These are phyloP conservation scores for Calonectris borealis DNA, from an alignment of 2,113 vertebrate species.

Conservation along the genomic window DNA sequence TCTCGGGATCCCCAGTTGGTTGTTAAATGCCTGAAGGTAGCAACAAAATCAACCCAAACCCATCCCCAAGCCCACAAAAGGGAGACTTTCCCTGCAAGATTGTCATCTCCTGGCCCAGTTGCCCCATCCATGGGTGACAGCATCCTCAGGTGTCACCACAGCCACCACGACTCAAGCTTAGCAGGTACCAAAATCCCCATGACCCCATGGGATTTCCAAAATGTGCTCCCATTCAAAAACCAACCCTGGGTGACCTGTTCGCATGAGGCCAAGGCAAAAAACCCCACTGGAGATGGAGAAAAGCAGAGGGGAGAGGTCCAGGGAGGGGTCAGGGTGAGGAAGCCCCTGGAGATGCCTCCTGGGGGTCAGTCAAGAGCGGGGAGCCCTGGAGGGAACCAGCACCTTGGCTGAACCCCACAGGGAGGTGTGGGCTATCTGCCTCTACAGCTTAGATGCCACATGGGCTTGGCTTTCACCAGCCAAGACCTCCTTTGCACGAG, in stretches of 20 bases:
- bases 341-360: background rate
- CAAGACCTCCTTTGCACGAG: background rate
- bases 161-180: background rate
- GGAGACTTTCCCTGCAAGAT: background rate
- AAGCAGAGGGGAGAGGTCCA: background rate
- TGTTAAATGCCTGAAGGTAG: background rate
- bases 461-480: background rate
- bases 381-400: fast-evolving
- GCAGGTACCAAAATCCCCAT: background rate
- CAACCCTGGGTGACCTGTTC: fast-evolving
- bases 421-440: background rate
- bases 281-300: background rate
- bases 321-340: background rate
- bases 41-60: background rate
- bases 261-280: background rate
- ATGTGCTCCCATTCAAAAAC: background rate
- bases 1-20: fast-evolving
- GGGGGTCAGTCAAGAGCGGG: fast-evolving
- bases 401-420: background rate
- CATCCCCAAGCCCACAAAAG: background rate
- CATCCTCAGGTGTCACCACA: background rate
- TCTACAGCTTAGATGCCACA: background rate
- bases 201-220: background rate
- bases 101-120: background rate
- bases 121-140: fast-evolving